phyloP scores from a whole-genome alignment of 2,888 invertebrate genomes.

The Allacma fusca region DNA sequence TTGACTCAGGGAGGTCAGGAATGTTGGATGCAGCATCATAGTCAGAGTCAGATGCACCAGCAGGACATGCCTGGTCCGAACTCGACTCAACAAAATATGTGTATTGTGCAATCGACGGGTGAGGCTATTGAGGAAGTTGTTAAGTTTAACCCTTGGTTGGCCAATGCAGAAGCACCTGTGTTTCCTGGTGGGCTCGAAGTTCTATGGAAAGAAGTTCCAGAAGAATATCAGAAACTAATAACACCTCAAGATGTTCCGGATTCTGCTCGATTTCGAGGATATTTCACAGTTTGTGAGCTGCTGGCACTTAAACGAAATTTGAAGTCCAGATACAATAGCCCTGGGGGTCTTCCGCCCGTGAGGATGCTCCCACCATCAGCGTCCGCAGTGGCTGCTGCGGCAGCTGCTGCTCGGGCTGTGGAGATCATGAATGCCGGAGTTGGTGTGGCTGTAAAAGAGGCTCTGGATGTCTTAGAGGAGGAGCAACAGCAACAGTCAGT shows the following conservation, averaged over 20 bases:
- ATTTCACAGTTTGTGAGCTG: conserved; percentile 59
- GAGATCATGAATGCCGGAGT: conserved; percentile 32
- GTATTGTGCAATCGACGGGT: too few relatives aligned
- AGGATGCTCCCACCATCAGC: neutral
- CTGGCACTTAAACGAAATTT: conserved; percentile 51
- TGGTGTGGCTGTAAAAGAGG: conserved; percentile 53
- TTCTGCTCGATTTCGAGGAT: conserved; percentile 55
- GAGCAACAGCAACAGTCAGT: conserved; percentile 26
- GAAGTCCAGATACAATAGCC: neutral
- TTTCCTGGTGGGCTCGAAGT: conserved; percentile 56
- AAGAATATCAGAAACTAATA: conserved; percentile 54
- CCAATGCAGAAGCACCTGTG: neutral
- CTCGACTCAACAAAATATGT: too few relatives aligned
- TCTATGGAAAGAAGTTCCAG: conserved; percentile 55
- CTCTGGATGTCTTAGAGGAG: conserved; percentile 50
- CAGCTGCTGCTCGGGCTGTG: conserved; percentile 10
- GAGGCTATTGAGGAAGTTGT: too few relatives aligned
- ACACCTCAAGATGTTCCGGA: conserved; percentile 58
- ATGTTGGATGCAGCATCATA: too few relatives aligned
- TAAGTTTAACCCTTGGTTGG: too few relatives aligned
- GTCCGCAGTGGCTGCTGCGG: conserved; percentile 9
- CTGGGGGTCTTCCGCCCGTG: neutral
- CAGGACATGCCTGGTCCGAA: too few relatives aligned
- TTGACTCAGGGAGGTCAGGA: too few relatives aligned
- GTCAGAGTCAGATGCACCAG: too few relatives aligned